Percentiles rank a stretch among this genome's conserved stretches.
phyloP scores from a whole-genome alignment of 2,797 vertebrate genomes.

The Uromys caudimaculatus region DNA sequence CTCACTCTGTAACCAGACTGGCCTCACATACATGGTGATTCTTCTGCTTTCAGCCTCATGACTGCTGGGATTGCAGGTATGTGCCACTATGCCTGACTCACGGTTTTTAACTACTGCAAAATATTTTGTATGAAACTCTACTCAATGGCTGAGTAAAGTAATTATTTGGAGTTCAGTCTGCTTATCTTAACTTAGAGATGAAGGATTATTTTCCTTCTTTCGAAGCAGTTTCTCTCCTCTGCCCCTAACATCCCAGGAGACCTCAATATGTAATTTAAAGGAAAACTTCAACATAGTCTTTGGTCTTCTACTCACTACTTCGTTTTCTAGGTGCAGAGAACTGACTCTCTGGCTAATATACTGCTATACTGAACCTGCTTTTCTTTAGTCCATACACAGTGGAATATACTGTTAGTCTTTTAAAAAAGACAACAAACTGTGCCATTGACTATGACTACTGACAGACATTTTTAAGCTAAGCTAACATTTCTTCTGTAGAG shows the following conservation, averaged over 20 bases:
- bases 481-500: constrained; percentile 12
- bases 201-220: constrained; percentile 33
- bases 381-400: not conserved
- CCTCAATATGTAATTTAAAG: constrained; percentile 5
- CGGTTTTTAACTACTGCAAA: not conserved
- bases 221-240: constrained; percentile 3
- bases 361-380: not conserved
- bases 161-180: not conserved
- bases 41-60: not conserved
- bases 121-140: not conserved
- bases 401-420: not conserved
- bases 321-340: not conserved
- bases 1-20: not conserved
- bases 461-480: not conserved
- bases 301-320: not conserved
- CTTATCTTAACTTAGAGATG: constrained; percentile 4
- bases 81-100: not conserved
- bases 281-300: not conserved
- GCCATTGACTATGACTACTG: not conserved
- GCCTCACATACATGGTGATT: not conserved
- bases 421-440: not conserved
- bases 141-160: not conserved
- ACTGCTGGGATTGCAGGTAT: not conserved
- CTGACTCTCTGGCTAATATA: not conserved
- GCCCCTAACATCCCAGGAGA: not conserved